Evolutionary conservation across 2,113 vertebrate genomes (phyloP), one percentile per base, ranked within the genome.

Genomic region (Salvelinus namaycush): DNA sequence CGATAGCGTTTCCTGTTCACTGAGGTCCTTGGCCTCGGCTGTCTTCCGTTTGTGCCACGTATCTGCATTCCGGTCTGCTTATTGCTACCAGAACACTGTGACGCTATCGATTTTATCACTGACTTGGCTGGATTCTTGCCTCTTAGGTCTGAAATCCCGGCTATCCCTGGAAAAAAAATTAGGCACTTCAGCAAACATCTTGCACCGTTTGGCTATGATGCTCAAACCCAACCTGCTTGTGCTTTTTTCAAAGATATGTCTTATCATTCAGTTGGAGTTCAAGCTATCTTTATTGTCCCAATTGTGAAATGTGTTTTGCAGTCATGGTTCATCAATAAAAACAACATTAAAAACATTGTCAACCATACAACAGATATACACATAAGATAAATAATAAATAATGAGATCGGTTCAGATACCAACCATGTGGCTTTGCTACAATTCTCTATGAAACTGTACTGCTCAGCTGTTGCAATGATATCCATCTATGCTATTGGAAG

Each of bases 21-120:
- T 39, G n/a, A 34, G 24, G 76, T 74, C 24, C 39, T 62, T 57
- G 70, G 71, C 18, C 29, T 51, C 60, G 7, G 22, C 54, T 74
- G 76, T 77, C 7, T 79, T 31, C 64, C 48, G 18, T 62, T 60
- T 75, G 18, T 60, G 65, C 77, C 71, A 31, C 3, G 44, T 75
- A 73, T 77, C 44, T 87, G n/a, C 78, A 75, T 84, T 86, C 73
- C 54, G 72, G 77, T 57, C 70, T 69, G 74, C 22, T 89, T 83
- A 87, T 79, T 90, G 65, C 66, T 76, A 81, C 66, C 87, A 89
- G 80, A 84, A 71, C 34, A 27, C 72, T 44, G 34, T 22, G 73
- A 68, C 76, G 8, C 4, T 71, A 49, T 67, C 80, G 80, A 85
- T 87, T 79, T 75, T 77, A 81, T 87, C 69, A 69, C 75, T 39